These are phyloP conservation scores for Sthenelais limicola DNA, from an alignment of 2,888 invertebrate genomes.

Conservation along the genomic window DNA sequence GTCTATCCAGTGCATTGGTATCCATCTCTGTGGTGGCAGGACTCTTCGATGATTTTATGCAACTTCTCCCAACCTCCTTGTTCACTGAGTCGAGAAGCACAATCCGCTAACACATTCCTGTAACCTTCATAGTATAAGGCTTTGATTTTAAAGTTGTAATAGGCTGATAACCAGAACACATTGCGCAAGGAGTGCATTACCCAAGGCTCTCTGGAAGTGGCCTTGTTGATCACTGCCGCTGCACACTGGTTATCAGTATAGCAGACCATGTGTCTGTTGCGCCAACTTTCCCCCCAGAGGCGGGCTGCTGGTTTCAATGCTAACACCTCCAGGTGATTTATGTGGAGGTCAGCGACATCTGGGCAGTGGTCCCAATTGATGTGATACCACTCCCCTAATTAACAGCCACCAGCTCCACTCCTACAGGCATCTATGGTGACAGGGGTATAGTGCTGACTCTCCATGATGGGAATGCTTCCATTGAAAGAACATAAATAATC, in stretches of 20 bases:
- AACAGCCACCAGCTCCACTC: not conserved
- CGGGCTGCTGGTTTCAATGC: not conserved
- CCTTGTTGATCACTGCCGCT: conserved; percentile 28
- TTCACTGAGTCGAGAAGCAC: not conserved
- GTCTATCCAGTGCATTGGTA: not conserved
- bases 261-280: not conserved
- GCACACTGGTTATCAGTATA: conserved; percentile 24
- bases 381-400: conserved; percentile 5
- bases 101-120: conserved; percentile 3
- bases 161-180: conserved; percentile 1
- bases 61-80: not conserved
- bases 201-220: not conserved
- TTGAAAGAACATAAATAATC: conserved; percentile 8
- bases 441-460: not conserved
- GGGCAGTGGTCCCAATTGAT: not conserved
- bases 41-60: no score
- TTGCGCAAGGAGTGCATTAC: not conserved
- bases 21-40: no score
- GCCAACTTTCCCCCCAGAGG: not conserved
- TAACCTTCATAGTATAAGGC: conserved; percentile 12
- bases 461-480: not conserved
- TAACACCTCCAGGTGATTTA: conserved; percentile 17
- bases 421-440: conserved; percentile 8
- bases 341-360: not conserved
- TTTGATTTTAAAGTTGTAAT: conserved; percentile 10